A percentile compares a stretch with the other conserved stretches of the same genome.
Evolutionary conservation across 1,140 invertebrate species (phyloP).

Genomic region (Papilio glaucus): DNA sequence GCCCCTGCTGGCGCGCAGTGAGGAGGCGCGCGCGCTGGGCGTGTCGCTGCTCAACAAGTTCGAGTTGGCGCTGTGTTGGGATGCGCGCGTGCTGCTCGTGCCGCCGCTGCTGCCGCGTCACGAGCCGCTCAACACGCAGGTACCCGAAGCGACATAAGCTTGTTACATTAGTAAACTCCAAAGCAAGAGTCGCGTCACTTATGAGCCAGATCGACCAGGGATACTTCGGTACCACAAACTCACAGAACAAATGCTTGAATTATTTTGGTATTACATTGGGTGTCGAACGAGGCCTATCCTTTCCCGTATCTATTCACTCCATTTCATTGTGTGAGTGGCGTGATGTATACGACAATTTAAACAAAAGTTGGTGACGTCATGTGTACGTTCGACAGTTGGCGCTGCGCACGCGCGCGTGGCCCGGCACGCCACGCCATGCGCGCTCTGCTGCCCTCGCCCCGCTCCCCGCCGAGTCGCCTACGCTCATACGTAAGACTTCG

Average conservation of each 20-base stretch:
- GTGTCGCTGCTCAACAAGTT: conserved; percentile 97
- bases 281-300: no score
- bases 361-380: conserved; percentile 3
- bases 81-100: conserved; percentile 94
- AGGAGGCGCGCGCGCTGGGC: conserved; percentile 93
- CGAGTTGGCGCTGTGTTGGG: conserved; percentile 98
- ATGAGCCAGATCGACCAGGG: no score
- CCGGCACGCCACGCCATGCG: conserved; percentile 56
- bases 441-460: conserved; percentile 46
- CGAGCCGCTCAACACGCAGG: conserved; percentile 51
- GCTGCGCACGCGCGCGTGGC: conserved; percentile 56
- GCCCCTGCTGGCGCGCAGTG: conserved; percentile 90
- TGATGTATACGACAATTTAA: no score
- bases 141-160: no score
- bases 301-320: no score
- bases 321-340: no score
- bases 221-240: no score
- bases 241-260: no score
- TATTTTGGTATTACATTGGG: no score
- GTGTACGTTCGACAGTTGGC: conserved; percentile 78
- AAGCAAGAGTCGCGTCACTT: no score
- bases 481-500: conserved; percentile 58
- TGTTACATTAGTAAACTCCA: no score
- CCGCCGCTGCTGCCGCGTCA: conserved; percentile 91
- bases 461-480: conserved; percentile 52